Evolutionary conservation across 2,797 vertebrate species (phyloP), one percentile per base, ranked within the genome.

Genomic region (Cuculus canorus): DNA sequence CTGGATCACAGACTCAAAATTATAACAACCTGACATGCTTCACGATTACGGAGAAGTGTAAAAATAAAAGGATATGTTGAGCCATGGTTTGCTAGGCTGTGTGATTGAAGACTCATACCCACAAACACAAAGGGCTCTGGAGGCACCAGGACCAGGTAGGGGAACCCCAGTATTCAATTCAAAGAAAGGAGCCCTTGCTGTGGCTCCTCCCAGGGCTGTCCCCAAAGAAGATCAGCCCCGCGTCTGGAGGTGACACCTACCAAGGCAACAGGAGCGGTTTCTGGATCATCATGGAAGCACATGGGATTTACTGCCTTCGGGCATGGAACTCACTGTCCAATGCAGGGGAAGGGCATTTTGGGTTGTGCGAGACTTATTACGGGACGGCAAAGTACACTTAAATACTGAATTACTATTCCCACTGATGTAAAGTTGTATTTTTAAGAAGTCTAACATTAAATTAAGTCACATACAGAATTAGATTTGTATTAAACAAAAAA

Each of bases 61-160:
- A 69, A 78, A 75, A 59, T 1, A 2, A 72, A 75, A 77, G 9
- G 17, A 15, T 60, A 4, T 5, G 3, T 47, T 48, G 45, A 83
- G 9, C 41, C 24, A 18, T 27, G 45, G 35, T 48, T 48, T 63
- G 7, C 13, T 39, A 22, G 16, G 3, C n/a, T 70, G 18, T 19
- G 13, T 14, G 59, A 43, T 21, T 48, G 45, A 45, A 84, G 32
- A 13, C 32, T 83, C 69, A 41, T 28, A 9, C 23, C 30, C 11
- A n/a, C 14, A 80, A 73, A 25, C 5, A 50, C 0, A 0, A 28
- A 45, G n/a, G 54, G 72, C 6, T 35, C 25, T 3, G 8, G 56
- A 87, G 32, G 21, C 28, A 88, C 2, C 30, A n/a, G 32, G 18
- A 8, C 21, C 21, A 41, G 22, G 9, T 1, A 3, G 11, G 18